Percentiles rank a stretch among this genome's conserved stretches.
Evolutionary conservation across 2,113 vertebrate genomes (phyloP).

Genomic region (Cyprinodon variegatus): DNA sequence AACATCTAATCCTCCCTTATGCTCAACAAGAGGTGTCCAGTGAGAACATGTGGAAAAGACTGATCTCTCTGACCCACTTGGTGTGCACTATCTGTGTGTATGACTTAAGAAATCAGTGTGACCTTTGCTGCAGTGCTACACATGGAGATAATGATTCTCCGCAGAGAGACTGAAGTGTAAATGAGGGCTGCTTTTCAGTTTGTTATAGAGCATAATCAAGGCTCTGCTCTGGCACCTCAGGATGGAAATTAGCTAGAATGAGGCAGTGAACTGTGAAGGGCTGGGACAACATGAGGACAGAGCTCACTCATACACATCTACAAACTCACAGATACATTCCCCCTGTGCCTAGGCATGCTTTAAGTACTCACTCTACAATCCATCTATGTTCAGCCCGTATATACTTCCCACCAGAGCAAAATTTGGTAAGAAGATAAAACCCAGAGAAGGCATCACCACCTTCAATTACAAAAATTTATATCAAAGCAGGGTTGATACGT

Average conservation of each 20-base stretch:
- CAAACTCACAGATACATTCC: constrained; percentile 39
- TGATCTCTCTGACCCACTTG: constrained; percentile 55
- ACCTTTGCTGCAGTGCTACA: constrained; percentile 67
- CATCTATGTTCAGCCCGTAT: background rate
- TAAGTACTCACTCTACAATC: constrained; percentile 2
- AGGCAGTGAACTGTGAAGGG: constrained; percentile 72
- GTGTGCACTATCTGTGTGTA: constrained; percentile 32
- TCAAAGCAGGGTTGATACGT: background rate
- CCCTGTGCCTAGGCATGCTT: constrained; percentile 11
- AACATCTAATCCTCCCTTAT: background rate
- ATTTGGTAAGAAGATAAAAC: background rate
- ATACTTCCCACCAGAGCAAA: background rate
- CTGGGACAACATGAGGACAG: constrained; percentile 51
- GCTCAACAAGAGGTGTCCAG: constrained; percentile 33
- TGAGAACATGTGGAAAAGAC: constrained; percentile 35
- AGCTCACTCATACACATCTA: constrained; percentile 62
- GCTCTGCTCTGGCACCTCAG: constrained; percentile 45
- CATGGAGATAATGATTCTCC: constrained; percentile 71
- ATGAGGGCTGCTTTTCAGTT: constrained; percentile 66
- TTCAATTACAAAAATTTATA: background rate
- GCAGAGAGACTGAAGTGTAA: constrained; percentile 58
- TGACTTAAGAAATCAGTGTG: constrained; percentile 63
- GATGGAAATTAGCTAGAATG: constrained; percentile 68
- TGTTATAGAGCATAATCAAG: constrained; percentile 73
- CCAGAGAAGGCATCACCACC: background rate